These are phyloP conservation scores for Podarcis cretensis DNA, from an alignment of 2,113 vertebrate species.

Conservation along the genomic window DNA sequence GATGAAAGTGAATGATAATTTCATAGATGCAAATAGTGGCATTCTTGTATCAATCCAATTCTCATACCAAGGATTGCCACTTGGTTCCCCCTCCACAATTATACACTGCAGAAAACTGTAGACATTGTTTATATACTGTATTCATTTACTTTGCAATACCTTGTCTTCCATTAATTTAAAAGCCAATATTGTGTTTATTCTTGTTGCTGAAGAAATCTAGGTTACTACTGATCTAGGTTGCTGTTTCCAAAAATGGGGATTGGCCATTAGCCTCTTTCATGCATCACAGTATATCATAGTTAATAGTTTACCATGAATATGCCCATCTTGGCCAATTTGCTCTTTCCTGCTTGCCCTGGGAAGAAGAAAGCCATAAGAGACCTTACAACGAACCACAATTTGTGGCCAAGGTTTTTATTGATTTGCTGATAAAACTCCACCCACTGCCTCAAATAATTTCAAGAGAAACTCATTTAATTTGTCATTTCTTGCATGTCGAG, in stretches of 20 bases:
- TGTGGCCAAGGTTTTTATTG: background rate
- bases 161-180: background rate
- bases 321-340: too few species aligned
- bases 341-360: too few species aligned
- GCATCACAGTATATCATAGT: too few species aligned
- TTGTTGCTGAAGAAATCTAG: background rate
- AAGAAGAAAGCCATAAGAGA: too few species aligned
- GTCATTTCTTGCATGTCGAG: background rate
- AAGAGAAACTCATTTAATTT: background rate
- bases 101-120: background rate
- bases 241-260: too few species aligned
- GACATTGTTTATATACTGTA: background rate
- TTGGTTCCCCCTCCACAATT: background rate
- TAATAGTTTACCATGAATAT: too few species aligned
- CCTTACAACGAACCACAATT: background rate
- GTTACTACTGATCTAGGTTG: too few species aligned
- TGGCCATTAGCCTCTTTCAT: too few species aligned
- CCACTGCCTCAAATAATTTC: background rate
- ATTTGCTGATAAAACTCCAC: background rate
- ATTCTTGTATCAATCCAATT: background rate
- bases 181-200: background rate
- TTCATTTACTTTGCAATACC: background rate
- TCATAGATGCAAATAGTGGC: background rate
- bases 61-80: background rate
- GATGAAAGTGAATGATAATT: background rate